Evolutionary conservation across 2,113 vertebrate species (phyloP), one percentile per base, ranked within the genome.

Genomic region (Peromyscus leucopus): DNA sequence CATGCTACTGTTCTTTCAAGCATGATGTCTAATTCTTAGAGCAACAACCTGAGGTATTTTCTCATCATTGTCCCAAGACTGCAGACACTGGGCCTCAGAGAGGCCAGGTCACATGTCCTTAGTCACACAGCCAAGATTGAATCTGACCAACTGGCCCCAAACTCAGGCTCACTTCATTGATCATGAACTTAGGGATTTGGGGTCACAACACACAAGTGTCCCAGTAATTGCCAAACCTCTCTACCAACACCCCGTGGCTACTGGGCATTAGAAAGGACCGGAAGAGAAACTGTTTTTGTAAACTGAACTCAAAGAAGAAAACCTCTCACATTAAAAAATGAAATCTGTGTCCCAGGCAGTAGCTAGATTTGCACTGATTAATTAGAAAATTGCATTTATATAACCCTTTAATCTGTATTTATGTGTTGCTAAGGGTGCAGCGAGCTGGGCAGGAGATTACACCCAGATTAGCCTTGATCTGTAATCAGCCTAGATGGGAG

Each of bases 361-460:
- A 79, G 92, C 96, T 96, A 97, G 97, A 97, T 98, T 98, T 31
- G 63, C 78, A 92, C 96, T 97, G 98, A 98, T 98, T 98, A 98
- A 99, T 99, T 98, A 98, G 98, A 97, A 99, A 98, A 98, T 98
- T 98, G 98, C 98, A 98, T 98, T 98, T 98, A 98, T 98, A 97
- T 98, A 99, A 99, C 98, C 96, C 97, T 97, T 98, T 98, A 98
- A 98, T 98, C 98, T 98, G 98, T 88, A 39, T 96, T 97, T 96
- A 97, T 97, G 98, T 69, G 92, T 97, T 93, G 97, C 98, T 97
- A 95, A 97, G 97, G 98, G 97, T 98, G 96, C 97, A 90, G 96
- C 12, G 72, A 96, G 96, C 93, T 94, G 97, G 97, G 87, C 63
- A 89, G 95, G 98, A 98, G 98, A 98, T 98, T 98, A 98, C 98